phyloP scores from a whole-genome alignment of 2,888 invertebrate species.

The Pheosia gnoma region DNA sequence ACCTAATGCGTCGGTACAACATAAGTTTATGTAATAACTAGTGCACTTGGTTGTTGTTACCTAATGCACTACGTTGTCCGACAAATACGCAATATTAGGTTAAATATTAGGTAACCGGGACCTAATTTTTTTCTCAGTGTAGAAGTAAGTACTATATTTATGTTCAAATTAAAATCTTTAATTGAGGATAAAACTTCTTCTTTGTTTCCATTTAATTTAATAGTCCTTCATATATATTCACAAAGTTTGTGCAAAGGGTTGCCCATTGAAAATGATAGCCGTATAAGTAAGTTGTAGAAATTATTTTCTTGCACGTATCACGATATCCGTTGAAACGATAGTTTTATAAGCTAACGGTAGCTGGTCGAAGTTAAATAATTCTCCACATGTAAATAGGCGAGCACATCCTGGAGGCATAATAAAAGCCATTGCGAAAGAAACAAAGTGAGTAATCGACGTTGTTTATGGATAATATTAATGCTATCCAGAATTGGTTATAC shows the following conservation, averaged over 20 bases:
- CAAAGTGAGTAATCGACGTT: conserved; percentile 17
- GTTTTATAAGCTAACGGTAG: conserved; percentile 37
- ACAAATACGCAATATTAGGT: no score
- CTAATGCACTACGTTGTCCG: no score
- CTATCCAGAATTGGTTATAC: not conserved
- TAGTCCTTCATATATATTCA: not conserved
- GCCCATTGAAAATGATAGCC: not conserved
- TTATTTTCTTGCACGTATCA: conserved; percentile 31
- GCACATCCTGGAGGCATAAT: conserved; percentile 36
- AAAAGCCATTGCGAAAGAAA: conserved; percentile 28
- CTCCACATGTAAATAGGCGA: conserved; percentile 33
- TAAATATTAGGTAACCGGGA: no score
- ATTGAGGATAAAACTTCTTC: not conserved
- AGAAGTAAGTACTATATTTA: no score
- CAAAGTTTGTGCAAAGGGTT: not conserved
- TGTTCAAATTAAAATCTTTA: not conserved
- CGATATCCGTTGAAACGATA: conserved; percentile 53
- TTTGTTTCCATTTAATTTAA: not conserved
- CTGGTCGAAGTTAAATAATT: conserved; percentile 17
- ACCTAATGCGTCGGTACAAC: no score
- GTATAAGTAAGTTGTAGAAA: not conserved
- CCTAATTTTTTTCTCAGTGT: no score
- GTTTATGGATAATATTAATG: not conserved
- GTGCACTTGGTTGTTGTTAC: no score
- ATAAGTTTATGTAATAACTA: no score